Evolutionary conservation across 1,140 invertebrate genomes (phyloP), one percentile per base, ranked within the genome.

Genomic region (Drosophila melanogaster): DNA sequence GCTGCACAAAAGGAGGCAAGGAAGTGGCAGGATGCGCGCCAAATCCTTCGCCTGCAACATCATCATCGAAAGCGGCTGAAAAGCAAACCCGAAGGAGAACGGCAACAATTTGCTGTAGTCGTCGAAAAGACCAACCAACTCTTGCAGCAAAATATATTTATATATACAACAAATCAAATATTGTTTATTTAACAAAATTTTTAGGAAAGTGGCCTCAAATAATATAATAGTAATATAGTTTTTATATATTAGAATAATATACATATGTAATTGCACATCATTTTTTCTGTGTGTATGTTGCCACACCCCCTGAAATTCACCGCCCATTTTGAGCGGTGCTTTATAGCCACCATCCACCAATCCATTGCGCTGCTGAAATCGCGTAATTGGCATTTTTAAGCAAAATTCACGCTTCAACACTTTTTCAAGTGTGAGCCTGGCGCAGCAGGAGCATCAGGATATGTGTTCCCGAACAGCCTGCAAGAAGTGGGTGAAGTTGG

Each of bases 331-430:
- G 26, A 35, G 26, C 51, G 14, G 37, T 7, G 40, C 17, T 46
- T 46, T 35, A n/a, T 40, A 10, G 7, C 53, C 10, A 43, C 8
- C 19, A 10, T 17, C 41, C 57, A 24, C 60, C 62, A 38, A 46
- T 79, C 60, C 62, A 54, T 60, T 38, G 81, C 79, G 69, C 64
- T 72, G 64, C 57, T 69, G 80, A 83, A 86, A 79, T 76, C 84
- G 75, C 83, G 83, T 89, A 89, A 89, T 89, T 89, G 84, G 84
- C 84, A 89, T 89, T 89, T 89, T 89, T 89, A 87, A 89, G 79
- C 84, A 72, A 89, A 89, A 89, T 89, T 89, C 79, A 89, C 84
- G 84, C 84, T 89, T 89, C 84, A 89, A 89, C 84, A 89, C 84
- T 89, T 89, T 89, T 89, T 89, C 59, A 64, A 89, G 83, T 76